Evolutionary conservation across 2,888 invertebrate genomes (phyloP).

Genomic region (Nemotelus pantherinus): DNA sequence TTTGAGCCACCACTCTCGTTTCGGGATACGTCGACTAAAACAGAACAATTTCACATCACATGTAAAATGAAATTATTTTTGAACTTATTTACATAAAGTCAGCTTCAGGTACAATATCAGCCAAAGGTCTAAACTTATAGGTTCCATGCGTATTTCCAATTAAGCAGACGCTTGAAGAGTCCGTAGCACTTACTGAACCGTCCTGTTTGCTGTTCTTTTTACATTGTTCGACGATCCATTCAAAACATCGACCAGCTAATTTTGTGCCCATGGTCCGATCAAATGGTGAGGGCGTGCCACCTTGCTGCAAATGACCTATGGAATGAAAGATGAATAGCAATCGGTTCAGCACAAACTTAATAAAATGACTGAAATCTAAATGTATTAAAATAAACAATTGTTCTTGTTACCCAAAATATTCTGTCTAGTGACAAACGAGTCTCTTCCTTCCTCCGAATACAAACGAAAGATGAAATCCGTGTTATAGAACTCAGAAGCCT

Average conservation of each 20-base stretch:
- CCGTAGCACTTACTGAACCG: constrained; percentile 71
- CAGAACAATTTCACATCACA: too few relatives aligned
- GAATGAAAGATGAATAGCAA: neutral
- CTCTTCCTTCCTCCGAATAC: constrained; percentile 96
- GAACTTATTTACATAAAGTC: constrained; percentile 80
- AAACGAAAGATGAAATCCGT: constrained; percentile 96
- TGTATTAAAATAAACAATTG: neutral
- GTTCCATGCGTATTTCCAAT: constrained; percentile 85
- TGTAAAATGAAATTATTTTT: too few relatives aligned
- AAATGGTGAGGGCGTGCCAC: constrained; percentile 96
- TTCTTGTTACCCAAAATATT: constrained; percentile 81
- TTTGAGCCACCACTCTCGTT: constrained; percentile 96
- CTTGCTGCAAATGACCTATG: constrained; percentile 96
- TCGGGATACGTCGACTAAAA: constrained; percentile 83
- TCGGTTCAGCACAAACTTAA: too few relatives aligned
- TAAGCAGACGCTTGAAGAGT: constrained; percentile 80
- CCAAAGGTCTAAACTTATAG: constrained; percentile 84
- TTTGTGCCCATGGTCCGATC: constrained; percentile 99
- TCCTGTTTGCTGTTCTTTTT: constrained; percentile 68
- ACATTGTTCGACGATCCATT: constrained; percentile 83
- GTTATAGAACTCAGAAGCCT: constrained; percentile 93
- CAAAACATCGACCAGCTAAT: constrained; percentile 94
- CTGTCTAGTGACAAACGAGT: constrained; percentile 92
- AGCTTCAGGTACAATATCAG: constrained; percentile 79
- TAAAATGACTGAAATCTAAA: neutral